Conservation (phyloP, 1,140 invertebrate species). For the Protaetia brevitarsis region DNA sequence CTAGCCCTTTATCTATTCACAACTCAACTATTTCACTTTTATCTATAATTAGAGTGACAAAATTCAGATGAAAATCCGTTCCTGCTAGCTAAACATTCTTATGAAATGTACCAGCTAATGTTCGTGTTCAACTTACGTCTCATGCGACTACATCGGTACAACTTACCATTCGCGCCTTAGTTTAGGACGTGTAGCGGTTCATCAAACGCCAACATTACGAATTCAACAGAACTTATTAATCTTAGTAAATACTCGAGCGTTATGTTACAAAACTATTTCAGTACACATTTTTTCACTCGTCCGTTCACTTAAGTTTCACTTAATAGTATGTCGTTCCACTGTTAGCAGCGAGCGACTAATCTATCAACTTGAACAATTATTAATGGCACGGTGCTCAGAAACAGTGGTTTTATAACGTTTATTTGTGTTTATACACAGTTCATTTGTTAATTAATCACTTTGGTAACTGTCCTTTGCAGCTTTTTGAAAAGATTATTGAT, state of each 20-base stretch:
- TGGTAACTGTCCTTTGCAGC: too few relatives aligned
- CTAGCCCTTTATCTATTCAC: too few relatives aligned
- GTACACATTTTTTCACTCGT: neutral
- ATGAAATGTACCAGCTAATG: neutral
- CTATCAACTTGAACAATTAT: neutral
- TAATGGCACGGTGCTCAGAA: neutral
- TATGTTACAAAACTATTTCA: neutral
- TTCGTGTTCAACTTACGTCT: constrained; percentile 1
- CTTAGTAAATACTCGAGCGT: neutral
- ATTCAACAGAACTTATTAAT: neutral
- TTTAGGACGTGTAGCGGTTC: neutral
- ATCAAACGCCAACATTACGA: neutral
- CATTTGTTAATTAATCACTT: neutral
- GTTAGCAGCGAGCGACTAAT: neutral
- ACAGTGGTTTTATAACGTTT: neutral
- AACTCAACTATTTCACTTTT: too few relatives aligned
- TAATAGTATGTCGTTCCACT: neutral
- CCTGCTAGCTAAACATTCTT: neutral
- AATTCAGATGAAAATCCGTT: neutral
- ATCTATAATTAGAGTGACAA: too few relatives aligned
- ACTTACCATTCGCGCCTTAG: neutral
- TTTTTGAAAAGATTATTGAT: too few relatives aligned
- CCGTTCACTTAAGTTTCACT: neutral
- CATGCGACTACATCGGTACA: neutral
- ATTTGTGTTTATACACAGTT: neutral